phyloP scores from a whole-genome alignment of 2,888 invertebrate species.

The Fragum fragum region DNA sequence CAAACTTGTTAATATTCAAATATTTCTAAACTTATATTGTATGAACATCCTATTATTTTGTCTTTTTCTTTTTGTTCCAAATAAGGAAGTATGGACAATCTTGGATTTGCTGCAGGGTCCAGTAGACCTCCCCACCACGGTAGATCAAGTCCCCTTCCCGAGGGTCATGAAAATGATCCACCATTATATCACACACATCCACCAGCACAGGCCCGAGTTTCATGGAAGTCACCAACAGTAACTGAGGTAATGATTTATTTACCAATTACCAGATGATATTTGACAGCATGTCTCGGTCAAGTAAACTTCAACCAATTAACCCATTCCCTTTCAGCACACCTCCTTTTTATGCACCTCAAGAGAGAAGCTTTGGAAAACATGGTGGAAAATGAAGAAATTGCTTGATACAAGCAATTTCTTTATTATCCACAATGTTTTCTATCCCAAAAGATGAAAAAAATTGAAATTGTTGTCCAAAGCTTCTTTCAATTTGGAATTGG shows the following conservation, averaged over 20 bases:
- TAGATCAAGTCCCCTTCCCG: constrained; percentile 29
- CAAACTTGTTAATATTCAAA: neutral
- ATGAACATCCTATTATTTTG: too few relatives aligned
- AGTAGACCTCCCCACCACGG: constrained; percentile 69
- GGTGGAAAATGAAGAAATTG: too few relatives aligned
- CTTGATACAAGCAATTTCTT: too few relatives aligned
- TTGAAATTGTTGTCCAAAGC: too few relatives aligned
- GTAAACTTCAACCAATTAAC: too few relatives aligned
- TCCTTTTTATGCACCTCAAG: too few relatives aligned
- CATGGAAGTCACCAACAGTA: constrained; percentile 46
- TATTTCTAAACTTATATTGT: neutral
- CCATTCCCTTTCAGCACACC: too few relatives aligned
- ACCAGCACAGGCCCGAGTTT: constrained; percentile 30
- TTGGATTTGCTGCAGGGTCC: neutral
- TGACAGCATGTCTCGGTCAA: neutral
- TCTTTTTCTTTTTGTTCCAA: too few relatives aligned
- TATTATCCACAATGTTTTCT: too few relatives aligned
- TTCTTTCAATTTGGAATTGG: too few relatives aligned
- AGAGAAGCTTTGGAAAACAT: too few relatives aligned
- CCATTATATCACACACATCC: constrained; percentile 17
- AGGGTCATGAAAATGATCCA: constrained; percentile 10
- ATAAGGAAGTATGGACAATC: constrained; percentile 23
- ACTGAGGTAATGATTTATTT: constrained; percentile 31
- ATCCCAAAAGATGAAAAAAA: too few relatives aligned
- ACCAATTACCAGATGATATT: neutral